phyloP scores from a whole-genome alignment of 2,888 invertebrate species.

The Thelaira solivaga region DNA sequence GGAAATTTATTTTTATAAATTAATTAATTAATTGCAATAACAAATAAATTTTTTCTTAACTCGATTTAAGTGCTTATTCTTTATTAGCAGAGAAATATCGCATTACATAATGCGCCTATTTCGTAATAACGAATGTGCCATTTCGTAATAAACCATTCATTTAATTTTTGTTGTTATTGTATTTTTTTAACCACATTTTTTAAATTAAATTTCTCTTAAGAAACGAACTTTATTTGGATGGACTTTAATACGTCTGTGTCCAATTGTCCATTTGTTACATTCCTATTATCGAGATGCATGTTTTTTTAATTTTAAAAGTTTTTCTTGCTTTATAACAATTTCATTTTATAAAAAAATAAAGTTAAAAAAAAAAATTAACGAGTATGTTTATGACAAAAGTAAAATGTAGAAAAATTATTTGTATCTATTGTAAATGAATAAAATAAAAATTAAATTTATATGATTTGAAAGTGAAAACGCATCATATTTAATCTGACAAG shows the following conservation, averaged over 20 bases:
- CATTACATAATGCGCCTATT: too few species aligned
- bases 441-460: constrained; percentile 54
- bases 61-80: too few species aligned
- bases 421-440: background rate
- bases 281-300: constrained; percentile 47
- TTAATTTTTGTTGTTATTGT: background rate
- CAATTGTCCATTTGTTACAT: constrained; percentile 2
- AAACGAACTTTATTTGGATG: too few species aligned
- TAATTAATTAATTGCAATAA: too few species aligned
- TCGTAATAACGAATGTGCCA: too few species aligned
- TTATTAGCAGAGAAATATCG: too few species aligned
- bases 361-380: background rate
- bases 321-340: constrained; percentile 23
- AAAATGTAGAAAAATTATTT: too few species aligned
- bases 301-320: too few species aligned
- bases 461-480: constrained; percentile 62
- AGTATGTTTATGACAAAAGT: background rate
- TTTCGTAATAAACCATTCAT: background rate
- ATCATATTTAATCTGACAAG: constrained; percentile 59
- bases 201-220: constrained; percentile 11
- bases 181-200: constrained; percentile 24
- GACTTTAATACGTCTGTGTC: background rate
- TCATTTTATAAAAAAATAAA: constrained; percentile 23
- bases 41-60: too few species aligned
- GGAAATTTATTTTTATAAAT: too few species aligned